Evolutionary conservation across 2,113 vertebrate genomes (phyloP), one percentile per base, ranked within the genome.

Genomic region (Equus quagga): DNA sequence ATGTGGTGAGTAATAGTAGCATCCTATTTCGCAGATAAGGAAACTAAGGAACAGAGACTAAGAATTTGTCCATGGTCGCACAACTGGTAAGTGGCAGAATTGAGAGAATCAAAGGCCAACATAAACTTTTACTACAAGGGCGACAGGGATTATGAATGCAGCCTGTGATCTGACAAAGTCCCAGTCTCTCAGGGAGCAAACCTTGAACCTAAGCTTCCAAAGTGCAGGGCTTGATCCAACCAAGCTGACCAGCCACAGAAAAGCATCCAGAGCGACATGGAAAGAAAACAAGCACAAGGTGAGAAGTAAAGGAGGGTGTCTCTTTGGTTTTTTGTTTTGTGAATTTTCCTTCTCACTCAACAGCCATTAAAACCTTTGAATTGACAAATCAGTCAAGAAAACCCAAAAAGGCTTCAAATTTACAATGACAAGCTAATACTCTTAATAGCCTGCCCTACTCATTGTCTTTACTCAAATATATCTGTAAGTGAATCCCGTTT

Each of bases 301-400:
- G 49, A 90, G 31, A 92, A 92, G 51, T 67, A 75, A 84, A 94
- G 11, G 14, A 79, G 8, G 33, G 28, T 23, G 26, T 46, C n/a
- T 36, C 8, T 75, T 24, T 17, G 23, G 28, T 13, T 65, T 21
- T 62, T 49, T 62, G 23, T 58, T 94, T 60, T 64, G 86, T 51
- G 7, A 64, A 94, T 76, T 84, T 80, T 70, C 62, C 49, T 95
- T 90, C 62, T 72, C 56, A 86, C 44, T 92, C 49, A 88, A 67
- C 19, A 69, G 51, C 26, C 24, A 80, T 79, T 92, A 81, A 97
- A 95, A 82, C 26, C n/a, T 92, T 62, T 24, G 21, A 70, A 67
- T 49, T 82, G 64, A 86, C 56, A 91, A 58, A 89, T 70, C 54
- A 81, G 33, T 75, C 70, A 88, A 36, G 56, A 94, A 97, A 91